phyloP scores from a whole-genome alignment of 1,140 invertebrate species.

The Drosophila nannoptera region DNA sequence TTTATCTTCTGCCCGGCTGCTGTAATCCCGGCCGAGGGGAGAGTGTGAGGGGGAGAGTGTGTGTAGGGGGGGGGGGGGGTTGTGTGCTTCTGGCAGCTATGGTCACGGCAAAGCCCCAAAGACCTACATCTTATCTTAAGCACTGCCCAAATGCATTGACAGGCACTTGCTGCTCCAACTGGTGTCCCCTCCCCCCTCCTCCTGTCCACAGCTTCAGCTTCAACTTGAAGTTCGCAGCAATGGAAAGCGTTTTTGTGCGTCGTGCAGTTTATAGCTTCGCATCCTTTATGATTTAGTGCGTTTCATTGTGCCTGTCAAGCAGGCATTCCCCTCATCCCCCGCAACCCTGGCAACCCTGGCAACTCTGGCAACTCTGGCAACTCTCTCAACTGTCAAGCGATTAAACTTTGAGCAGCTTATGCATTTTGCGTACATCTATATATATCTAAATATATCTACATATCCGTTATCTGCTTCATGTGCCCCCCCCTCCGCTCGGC shows the following conservation, averaged over 20 bases:
- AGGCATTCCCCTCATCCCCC: background rate
- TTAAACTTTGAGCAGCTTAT: conserved; percentile 75
- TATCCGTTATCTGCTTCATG: conserved; percentile 67
- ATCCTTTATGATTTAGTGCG: conserved; percentile 71
- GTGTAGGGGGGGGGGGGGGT: background rate
- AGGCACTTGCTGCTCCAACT: conserved; percentile 58
- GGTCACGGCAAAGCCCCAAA: conserved; percentile 17
- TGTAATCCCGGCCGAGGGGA: conserved; percentile 35
- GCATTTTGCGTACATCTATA: conserved; percentile 54
- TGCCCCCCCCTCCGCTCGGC: conserved; percentile 66
- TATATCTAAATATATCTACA: background rate
- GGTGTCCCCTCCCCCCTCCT: background rate
- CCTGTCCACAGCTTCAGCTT: conserved; percentile 11
- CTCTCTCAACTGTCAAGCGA: conserved; percentile 60
- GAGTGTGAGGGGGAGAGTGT: conserved; percentile 7
- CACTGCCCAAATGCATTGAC: conserved; percentile 62
- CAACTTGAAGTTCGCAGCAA: conserved; percentile 12
- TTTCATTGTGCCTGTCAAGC: conserved; percentile 39
- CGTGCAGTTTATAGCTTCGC: conserved; percentile 53
- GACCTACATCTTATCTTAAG: conserved; percentile 60
- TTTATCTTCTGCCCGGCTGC: conserved; percentile 2
- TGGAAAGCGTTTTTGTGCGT: conserved; percentile 9
- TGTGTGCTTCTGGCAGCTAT: background rate
- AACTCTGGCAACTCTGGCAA: conserved; percentile 19
- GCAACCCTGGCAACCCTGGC: background rate